Conservation (phyloP, 2,113 vertebrate species). For the Cyphomyrus plagiostoma region DNA sequence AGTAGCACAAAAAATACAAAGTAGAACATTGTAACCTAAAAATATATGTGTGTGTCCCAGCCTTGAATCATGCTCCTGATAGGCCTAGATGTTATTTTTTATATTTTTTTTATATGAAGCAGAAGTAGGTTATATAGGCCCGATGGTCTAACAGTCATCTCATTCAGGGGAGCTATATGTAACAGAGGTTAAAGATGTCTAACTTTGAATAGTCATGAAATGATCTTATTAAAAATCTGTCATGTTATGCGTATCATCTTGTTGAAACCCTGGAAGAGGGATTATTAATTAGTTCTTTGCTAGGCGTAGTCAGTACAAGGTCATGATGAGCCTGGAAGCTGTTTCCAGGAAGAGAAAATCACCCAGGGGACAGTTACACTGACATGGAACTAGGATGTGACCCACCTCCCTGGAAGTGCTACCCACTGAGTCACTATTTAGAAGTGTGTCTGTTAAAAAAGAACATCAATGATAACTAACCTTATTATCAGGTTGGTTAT, state of each 20-base stretch:
- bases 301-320: neutral
- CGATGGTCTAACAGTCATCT: neutral
- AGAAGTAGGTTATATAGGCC: neutral
- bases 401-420: neutral
- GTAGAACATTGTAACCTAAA: conserved; percentile 5
- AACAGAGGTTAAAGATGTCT: neutral
- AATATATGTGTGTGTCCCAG: neutral
- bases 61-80: neutral
- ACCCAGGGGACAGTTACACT: neutral
- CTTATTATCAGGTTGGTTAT: neutral
- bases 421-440: neutral
- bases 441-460: neutral
- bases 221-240: neutral
- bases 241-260: neutral
- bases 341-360: neutral
- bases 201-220: conserved; percentile 2
- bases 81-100: neutral
- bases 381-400: neutral
- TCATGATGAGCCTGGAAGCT: neutral
- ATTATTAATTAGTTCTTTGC: neutral
- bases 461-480: neutral
- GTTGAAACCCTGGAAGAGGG: neutral
- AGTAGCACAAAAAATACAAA: neutral
- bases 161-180: neutral
- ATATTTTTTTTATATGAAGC: neutral